Percentiles rank a stretch among this genome's conserved stretches.
Evolutionary conservation across 2,888 invertebrate genomes (phyloP).

Genomic region (Eulithis prunata): DNA sequence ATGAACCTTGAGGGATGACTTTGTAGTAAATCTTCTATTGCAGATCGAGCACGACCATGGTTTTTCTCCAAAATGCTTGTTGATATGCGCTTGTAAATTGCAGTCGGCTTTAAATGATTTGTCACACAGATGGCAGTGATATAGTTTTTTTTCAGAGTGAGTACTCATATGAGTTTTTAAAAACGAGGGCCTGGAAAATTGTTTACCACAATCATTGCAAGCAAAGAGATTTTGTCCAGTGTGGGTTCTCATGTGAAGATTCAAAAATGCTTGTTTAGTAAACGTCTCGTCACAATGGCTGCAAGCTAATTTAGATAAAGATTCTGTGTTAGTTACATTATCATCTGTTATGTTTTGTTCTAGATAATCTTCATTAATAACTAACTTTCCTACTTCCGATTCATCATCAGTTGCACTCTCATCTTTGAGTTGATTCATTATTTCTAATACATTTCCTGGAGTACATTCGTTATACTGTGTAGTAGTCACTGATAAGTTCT

Average conservation of each 20-base stretch:
- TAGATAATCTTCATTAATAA: conserved; percentile 12
- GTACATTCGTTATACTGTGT: conserved; percentile 13
- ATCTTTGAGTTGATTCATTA: background rate
- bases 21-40: conserved; percentile 12
- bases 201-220: conserved; percentile 14
- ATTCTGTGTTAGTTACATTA: background rate
- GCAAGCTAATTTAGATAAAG: conserved; percentile 3
- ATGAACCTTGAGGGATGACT: conserved; percentile 13
- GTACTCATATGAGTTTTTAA: conserved; percentile 14
- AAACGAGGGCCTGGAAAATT: conserved; percentile 14
- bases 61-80: conserved; percentile 15
- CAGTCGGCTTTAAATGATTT: conserved; percentile 11
- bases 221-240: conserved; percentile 18
- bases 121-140: conserved; percentile 16
- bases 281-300: conserved; percentile 19
- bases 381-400: conserved; percentile 5
- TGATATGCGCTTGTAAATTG: conserved; percentile 12
- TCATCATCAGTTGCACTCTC: background rate
- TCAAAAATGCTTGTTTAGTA: conserved; percentile 15
- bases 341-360: conserved; percentile 4
- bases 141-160: conserved; percentile 16
- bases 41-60: conserved; percentile 18
- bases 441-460: background rate
- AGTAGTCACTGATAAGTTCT: conserved; percentile 1
- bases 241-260: conserved; percentile 15